Conservation (phyloP, 2,113 vertebrate genomes). For the Coryphaenoides rupestris region DNA sequence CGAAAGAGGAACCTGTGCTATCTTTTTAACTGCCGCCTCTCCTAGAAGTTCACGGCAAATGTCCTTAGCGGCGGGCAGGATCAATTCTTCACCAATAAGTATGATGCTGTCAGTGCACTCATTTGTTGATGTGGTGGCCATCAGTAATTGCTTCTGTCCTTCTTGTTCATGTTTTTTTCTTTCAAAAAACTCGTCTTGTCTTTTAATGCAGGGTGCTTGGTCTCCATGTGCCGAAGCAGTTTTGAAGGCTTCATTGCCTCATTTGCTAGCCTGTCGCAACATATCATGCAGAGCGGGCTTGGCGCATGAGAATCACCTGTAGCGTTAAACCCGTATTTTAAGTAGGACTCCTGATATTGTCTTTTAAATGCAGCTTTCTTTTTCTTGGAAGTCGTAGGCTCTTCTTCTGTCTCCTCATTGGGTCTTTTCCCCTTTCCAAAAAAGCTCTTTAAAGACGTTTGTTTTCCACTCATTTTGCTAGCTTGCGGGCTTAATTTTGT, state of each 20-base stretch:
- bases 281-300: not conserved
- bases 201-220: constrained; percentile 15
- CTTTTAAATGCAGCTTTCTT: constrained; percentile 1
- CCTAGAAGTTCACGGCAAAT: constrained; percentile 27
- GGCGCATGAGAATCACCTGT: not conserved
- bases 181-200: constrained; percentile 24
- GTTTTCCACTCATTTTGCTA: constrained; percentile 21
- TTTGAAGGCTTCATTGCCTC: constrained; percentile 5
- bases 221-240: not conserved
- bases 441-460: constrained; percentile 19
- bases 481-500: constrained; percentile 8
- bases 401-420: constrained; percentile 22
- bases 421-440: constrained; percentile 24
- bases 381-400: constrained; percentile 6
- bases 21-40: constrained; percentile 19
- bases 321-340: not conserved
- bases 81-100: too few relatives aligned
- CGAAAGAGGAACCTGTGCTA: constrained; percentile 15
- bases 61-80: constrained; percentile 2
- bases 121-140: too few relatives aligned
- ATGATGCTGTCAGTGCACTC: too few relatives aligned
- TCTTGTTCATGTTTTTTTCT: constrained; percentile 19
- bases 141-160: constrained; percentile 8
- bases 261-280: not conserved
- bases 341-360: not conserved